Evolutionary conservation across 2,888 invertebrate species (phyloP), one percentile per base, ranked within the genome.

Genomic region (Azorinus chamasolen): DNA sequence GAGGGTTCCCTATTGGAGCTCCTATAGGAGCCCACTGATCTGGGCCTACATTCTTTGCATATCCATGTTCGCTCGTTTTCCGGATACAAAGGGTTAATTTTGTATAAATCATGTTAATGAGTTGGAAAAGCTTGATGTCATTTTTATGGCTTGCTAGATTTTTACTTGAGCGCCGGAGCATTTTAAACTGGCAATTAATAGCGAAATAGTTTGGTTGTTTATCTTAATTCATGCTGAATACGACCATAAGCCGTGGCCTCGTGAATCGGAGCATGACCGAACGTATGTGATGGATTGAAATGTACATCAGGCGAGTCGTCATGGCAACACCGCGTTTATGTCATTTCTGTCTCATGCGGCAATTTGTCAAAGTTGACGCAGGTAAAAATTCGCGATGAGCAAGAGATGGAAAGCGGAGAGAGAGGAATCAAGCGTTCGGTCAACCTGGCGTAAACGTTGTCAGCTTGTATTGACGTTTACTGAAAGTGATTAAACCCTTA

Each of bases 291-390:
- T 72, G 64, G 77, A 75, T 71, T 68, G 70, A 64, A 74, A 81
- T 72, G 81, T 81, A 81, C 72, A 75, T 75, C 24, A 39, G 53
- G 54, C 37, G 53, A 46, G 64, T 81, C 46, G 69, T 50, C 71
- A 78, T 75, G 65, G 65, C 71, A 75, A 81, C 81, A 58, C 24
- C 57, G 72, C 66, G 70, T 78, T 62, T 58, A 79, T 79, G 82
- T 74, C 79, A 79, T 76, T 72, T 73, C 55, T 46, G 57, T 59
- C 70, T 64, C 64, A 66, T 62, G 61, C 54, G 61, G 54, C 59
- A 58, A 70, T 76, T 70, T 76, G 72, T 79, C 79, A 73, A 66
- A 70, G 25, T 53, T 68, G 73, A 73, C 66, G 62, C 65, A 70
- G 66, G 61, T 58, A 68, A 69, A 57, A 54, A 45, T 22, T 18